Conservation (phyloP, 2,888 invertebrate species). For the Nebria brevicollis region DNA sequence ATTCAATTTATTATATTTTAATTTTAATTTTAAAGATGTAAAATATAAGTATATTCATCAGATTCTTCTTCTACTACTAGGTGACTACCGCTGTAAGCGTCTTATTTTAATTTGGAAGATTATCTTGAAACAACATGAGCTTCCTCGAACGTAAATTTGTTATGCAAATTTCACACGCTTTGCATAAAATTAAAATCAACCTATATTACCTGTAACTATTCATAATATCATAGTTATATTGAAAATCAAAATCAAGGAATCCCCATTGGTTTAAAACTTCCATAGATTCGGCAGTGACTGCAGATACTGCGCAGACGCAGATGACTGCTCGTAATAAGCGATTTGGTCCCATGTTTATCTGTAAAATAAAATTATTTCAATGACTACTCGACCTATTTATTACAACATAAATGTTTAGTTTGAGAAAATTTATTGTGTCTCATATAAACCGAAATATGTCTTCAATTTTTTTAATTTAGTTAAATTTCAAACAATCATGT, state of each 20-base stretch:
- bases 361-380: not conserved
- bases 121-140: no score
- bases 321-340: constrained; percentile 20
- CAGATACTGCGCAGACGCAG: constrained; percentile 9
- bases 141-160: no score
- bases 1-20: no score
- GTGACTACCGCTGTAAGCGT: no score
- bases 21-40: no score
- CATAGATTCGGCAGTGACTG: constrained; percentile 63
- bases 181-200: not conserved
- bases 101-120: no score
- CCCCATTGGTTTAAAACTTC: constrained; percentile 79
- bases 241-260: constrained; percentile 73
- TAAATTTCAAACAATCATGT: not conserved
- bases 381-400: not conserved
- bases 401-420: no score
- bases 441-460: no score
- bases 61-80: no score
- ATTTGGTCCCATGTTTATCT: constrained; percentile 18
- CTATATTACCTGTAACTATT: constrained; percentile 55
- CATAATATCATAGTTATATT: constrained; percentile 64
- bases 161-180: not conserved
- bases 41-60: not conserved
- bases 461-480: no score
- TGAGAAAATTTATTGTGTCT: no score